phyloP scores from a whole-genome alignment of 2,113 vertebrate species.

The Rhadina sibilatrix region DNA sequence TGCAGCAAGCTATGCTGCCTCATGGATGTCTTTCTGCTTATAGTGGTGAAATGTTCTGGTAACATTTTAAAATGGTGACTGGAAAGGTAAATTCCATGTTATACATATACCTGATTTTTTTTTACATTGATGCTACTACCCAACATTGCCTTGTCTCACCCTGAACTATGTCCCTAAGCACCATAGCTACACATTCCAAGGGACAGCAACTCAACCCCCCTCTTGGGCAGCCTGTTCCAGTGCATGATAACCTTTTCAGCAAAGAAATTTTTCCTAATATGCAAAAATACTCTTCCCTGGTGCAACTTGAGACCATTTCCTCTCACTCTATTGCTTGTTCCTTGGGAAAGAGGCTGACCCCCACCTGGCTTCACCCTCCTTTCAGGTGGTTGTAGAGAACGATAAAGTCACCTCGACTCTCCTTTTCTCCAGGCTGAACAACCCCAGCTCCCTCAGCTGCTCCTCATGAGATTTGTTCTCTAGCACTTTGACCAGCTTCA shows the following conservation, averaged over 20 bases:
- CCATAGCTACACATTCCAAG: background rate
- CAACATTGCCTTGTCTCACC: background rate
- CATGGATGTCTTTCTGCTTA: background rate
- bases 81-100: background rate
- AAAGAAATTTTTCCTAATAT: background rate
- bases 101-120: background rate
- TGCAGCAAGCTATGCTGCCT: background rate
- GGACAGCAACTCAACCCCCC: background rate
- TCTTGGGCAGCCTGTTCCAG: background rate
- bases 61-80: background rate
- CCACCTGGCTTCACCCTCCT: background rate
- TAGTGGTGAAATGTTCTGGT: background rate
- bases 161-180: background rate
- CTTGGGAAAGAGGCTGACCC: background rate
- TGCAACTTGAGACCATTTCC: background rate
- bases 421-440: background rate
- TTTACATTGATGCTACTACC: background rate
- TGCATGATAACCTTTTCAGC: background rate
- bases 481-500: fast-evolving
- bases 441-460: background rate
- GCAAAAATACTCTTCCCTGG: background rate
- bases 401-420: background rate
- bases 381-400: background rate
- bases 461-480: background rate
- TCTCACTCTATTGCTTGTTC: fast-evolving